Evolutionary conservation across 2,888 invertebrate genomes (phyloP), one percentile per base, ranked within the genome.

Genomic region (Morpho helenor): DNA sequence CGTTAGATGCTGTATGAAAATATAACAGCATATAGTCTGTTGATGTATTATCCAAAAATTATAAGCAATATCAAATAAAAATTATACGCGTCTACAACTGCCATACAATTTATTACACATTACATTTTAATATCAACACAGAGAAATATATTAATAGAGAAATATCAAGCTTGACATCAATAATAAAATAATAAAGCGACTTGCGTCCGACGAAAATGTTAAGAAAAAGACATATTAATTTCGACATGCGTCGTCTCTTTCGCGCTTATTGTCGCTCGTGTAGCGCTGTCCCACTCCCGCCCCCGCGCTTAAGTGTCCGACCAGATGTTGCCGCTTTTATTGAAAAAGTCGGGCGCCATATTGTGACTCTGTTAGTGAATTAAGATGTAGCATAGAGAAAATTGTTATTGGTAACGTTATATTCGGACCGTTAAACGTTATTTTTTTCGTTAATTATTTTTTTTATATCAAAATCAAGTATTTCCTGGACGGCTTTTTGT

Each of bases 221-320:
- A 84, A 85, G 84, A 86, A 87, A 87, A 85, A 83, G 87, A 89
- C 87, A 87, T 88, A 89, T 89, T 89, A 89, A 89, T 89, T 87
- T 83, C 77, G 74, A 68, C 68, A 65, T 59, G 59, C 40, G 7
- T 68, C 63, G 44, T 85, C 85, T 67, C 80, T 63, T 65, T 87
- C 75, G 40, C 46, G 48, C 72, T n/a, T 8, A 10, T 2, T 3
- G 7, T 42, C 46, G 57, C 44, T 53, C 50, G 61, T 68, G 69
- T 77, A 67, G 54, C 41, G 60, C 67, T 63, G 62, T 84, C 82
- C 74, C 79, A 42, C 61, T 84, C 78, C 59, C 78, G 71, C 86
- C 79, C 82, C 81, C 81, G 73, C 79, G 80, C 85, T 82, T 89
- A 89, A 89, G 89, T 89, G 89, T 82, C 77, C 66, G 62, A 60